phyloP scores from a whole-genome alignment of 1,140 invertebrate genomes.

The Ips nitidus region DNA sequence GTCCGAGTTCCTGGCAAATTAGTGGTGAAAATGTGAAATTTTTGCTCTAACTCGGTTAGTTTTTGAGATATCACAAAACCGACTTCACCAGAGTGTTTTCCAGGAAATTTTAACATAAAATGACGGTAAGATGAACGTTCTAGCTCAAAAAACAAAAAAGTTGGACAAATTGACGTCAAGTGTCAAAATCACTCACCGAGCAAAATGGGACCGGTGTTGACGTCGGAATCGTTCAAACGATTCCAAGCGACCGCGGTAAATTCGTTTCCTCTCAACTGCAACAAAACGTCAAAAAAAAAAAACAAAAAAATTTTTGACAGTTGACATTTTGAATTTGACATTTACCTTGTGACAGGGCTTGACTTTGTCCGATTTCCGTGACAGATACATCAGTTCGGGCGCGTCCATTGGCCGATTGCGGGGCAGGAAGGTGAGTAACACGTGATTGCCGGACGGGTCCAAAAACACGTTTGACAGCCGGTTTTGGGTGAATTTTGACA shows the following conservation, averaged over 20 bases:
- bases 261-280: slow-evolving; percentile 72
- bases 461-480: slow-evolving; percentile 75
- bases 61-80: too few relatives aligned
- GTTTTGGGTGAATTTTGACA: slow-evolving; percentile 64
- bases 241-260: slow-evolving; percentile 93
- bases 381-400: slow-evolving; percentile 79
- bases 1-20: too few relatives aligned
- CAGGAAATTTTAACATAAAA: too few relatives aligned
- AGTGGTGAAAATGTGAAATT: too few relatives aligned
- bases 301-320: neutral
- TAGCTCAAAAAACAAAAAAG: too few relatives aligned
- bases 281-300: slow-evolving; percentile 7
- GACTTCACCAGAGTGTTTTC: too few relatives aligned
- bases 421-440: slow-evolving; percentile 73
- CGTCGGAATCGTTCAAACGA: slow-evolving; percentile 69
- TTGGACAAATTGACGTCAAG: too few relatives aligned
- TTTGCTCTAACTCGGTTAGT: too few relatives aligned
- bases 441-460: slow-evolving; percentile 84
- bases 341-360: slow-evolving; percentile 53
- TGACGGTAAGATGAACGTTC: too few relatives aligned
- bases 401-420: slow-evolving; percentile 63
- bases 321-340: neutral
- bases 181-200: slow-evolving; percentile 58
- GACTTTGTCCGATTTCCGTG: slow-evolving; percentile 56
- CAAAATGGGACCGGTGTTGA: slow-evolving; percentile 76